Conservation (phyloP, 2,888 invertebrate species). For the Eilema depressum region DNA sequence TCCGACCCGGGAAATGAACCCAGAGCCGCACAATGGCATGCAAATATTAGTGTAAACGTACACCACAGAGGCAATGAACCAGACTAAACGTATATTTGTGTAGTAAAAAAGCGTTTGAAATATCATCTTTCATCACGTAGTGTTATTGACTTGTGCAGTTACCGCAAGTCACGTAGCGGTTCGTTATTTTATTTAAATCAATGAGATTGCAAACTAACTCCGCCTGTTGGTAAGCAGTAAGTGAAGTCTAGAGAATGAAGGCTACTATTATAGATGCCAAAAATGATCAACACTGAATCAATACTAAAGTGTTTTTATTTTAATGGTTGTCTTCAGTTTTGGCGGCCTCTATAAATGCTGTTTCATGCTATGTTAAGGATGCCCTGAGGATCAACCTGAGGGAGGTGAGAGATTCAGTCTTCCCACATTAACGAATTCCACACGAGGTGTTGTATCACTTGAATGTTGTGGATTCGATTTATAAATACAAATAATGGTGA, state of each 20-base stretch:
- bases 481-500: no score
- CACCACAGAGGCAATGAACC: slow-evolving; percentile 15
- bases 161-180: slow-evolving; percentile 4
- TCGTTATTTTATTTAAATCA: slow-evolving; percentile 4
- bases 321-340: background rate
- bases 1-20: background rate
- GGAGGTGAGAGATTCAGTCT: no score
- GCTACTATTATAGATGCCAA: background rate
- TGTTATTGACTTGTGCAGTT: background rate
- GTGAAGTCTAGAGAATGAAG: background rate
- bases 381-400: no score
- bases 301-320: no score
- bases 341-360: background rate
- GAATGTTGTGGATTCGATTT: no score
- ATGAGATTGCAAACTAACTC: background rate
- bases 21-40: background rate
- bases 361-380: no score
- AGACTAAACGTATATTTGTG: slow-evolving; percentile 27
- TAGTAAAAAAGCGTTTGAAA: slow-evolving; percentile 4
- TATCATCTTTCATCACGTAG: background rate
- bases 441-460: no score
- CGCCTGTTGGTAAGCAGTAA: background rate
- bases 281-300: background rate
- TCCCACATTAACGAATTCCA: no score
- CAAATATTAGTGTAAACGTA: slow-evolving; percentile 3